phyloP scores from a whole-genome alignment of 2,113 vertebrate genomes.

The Holacanthus passer region DNA sequence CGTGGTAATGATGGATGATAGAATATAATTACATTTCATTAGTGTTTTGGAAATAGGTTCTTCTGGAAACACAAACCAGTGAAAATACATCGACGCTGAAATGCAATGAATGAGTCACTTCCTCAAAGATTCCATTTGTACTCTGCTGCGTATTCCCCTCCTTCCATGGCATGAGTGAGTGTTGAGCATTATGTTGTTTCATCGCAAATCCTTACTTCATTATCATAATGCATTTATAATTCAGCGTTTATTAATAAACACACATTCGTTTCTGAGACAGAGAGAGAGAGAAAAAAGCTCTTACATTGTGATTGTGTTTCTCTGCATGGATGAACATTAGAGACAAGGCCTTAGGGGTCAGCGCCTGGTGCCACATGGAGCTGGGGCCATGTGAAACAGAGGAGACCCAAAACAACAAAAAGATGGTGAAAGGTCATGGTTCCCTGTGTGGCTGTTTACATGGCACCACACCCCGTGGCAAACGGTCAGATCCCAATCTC shows the following conservation, averaged over 20 bases:
- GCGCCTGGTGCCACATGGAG: conserved; percentile 6
- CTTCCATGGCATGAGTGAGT: not conserved
- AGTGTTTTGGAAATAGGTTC: not conserved
- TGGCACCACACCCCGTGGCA: conserved; percentile 37
- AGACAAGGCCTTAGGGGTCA: conserved; percentile 24
- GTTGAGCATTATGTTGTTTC: conserved; percentile 7
- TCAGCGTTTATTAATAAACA: conserved; percentile 49
- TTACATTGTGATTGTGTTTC: conserved; percentile 21
- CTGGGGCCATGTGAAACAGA: conserved; percentile 14
- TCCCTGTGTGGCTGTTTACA: conserved; percentile 50
- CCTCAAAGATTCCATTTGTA: not conserved
- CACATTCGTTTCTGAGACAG: conserved; percentile 44
- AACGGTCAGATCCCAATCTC: conserved; percentile 47
- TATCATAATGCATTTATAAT: conserved; percentile 56
- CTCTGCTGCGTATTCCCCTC: not conserved
- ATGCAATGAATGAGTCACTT: not conserved
- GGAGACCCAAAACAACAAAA: conserved; percentile 10
- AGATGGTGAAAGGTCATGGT: conserved; percentile 47
- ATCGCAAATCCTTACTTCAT: conserved; percentile 16
- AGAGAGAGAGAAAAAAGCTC: conserved; percentile 16
- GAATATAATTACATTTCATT: not conserved
- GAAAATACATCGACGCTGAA: not conserved
- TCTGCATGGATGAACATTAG: conserved; percentile 35
- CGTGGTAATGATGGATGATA: not conserved
- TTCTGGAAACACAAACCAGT: not conserved